Evolutionary conservation across 1,140 invertebrate species (phyloP).

Genomic region (Anoplophora glabripennis): DNA sequence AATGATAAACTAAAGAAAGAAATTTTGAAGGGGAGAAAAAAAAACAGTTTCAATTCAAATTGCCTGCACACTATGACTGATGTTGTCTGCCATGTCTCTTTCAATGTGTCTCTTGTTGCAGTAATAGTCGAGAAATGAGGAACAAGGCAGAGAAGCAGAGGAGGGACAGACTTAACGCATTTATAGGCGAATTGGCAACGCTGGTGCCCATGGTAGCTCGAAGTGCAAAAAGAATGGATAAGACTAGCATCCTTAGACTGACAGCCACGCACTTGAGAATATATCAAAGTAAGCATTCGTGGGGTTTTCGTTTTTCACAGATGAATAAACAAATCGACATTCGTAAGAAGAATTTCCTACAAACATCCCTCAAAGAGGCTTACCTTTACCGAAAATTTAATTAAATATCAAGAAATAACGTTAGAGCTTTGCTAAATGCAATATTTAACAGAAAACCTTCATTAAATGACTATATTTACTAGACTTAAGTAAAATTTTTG

Average conservation of each 20-base stretch:
- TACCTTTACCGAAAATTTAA: too few relatives aligned
- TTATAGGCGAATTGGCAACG: constrained; percentile 75
- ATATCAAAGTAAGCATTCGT: constrained; percentile 57
- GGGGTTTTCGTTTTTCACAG: not conserved
- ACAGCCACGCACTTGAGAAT: constrained; percentile 72
- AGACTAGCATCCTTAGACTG: constrained; percentile 82
- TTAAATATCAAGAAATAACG: too few relatives aligned
- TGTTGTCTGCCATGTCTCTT: too few relatives aligned
- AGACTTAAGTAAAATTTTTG: too few relatives aligned
- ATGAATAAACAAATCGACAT: not conserved
- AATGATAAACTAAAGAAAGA: too few relatives aligned
- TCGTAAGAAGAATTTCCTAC: not conserved
- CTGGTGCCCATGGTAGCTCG: constrained; percentile 79
- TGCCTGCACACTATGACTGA: too few relatives aligned
- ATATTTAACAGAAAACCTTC: too few relatives aligned
- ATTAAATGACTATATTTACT: too few relatives aligned
- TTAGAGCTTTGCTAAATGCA: too few relatives aligned
- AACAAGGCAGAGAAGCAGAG: constrained; percentile 87
- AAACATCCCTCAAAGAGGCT: too few relatives aligned
- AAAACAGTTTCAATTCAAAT: too few relatives aligned
- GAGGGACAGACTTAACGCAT: constrained; percentile 83
- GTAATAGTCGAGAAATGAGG: constrained; percentile 70
- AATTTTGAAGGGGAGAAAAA: too few relatives aligned
- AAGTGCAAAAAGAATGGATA: constrained; percentile 79
- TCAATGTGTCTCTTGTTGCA: constrained; percentile 52